These are phyloP conservation scores for Cybosia mesomella DNA, from an alignment of 2,888 invertebrate genomes.

Conservation along the genomic window DNA sequence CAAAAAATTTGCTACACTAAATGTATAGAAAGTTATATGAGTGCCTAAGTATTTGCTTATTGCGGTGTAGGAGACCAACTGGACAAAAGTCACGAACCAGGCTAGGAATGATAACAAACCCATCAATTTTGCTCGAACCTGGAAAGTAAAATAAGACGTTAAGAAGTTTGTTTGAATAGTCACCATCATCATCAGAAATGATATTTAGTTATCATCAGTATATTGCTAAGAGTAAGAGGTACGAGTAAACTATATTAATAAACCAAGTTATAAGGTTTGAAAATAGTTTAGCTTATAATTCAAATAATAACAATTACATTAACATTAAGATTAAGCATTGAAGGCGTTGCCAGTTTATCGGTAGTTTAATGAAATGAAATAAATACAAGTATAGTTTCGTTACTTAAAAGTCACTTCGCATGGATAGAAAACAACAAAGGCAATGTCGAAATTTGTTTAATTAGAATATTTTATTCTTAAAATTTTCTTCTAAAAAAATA, in stretches of 20 bases:
- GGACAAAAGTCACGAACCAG: conserved; percentile 60
- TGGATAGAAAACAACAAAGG: too few species aligned
- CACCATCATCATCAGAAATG: too few species aligned
- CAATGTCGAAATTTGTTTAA: too few species aligned
- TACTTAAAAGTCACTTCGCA: not conserved
- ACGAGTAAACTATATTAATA: not conserved
- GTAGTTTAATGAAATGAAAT: too few species aligned
- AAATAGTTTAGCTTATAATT: too few species aligned
- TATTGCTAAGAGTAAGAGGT: not conserved
- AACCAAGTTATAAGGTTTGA: not conserved
- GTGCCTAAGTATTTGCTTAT: conserved; percentile 60
- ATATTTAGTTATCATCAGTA: too few species aligned
- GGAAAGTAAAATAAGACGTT: conserved; percentile 12
- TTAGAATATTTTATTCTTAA: too few species aligned
- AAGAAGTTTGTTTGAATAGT: not conserved
- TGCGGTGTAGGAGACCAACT: conserved; percentile 52
- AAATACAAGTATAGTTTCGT: not conserved
- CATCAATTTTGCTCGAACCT: conserved; percentile 68
- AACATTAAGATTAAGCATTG: too few species aligned
- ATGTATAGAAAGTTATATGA: conserved; percentile 68
- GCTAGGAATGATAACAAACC: conserved; percentile 57
- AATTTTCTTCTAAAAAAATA: too few species aligned
- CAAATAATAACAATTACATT: too few species aligned
- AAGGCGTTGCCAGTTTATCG: too few species aligned
- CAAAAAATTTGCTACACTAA: conserved; percentile 62